phyloP scores from a whole-genome alignment of 2,888 invertebrate species.

The Callinectes sapidus region DNA sequence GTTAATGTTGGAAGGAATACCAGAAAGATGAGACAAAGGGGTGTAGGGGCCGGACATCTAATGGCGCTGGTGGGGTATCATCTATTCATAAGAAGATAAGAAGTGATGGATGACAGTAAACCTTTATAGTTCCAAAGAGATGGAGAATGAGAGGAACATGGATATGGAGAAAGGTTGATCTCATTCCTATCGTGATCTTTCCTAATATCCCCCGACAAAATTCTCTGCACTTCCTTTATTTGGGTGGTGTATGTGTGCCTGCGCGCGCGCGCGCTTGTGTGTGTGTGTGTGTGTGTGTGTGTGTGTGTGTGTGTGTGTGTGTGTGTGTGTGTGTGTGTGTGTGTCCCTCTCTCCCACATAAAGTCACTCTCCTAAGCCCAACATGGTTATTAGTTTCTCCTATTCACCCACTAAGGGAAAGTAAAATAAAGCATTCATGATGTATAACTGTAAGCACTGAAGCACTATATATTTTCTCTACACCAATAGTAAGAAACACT shows the following conservation, averaged over 20 bases:
- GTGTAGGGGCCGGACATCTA: background rate
- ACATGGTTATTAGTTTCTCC: too few species aligned
- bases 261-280: constrained; percentile 22
- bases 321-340: constrained; percentile 15
- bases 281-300: constrained; percentile 42
- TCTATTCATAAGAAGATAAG: background rate
- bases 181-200: background rate
- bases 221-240: background rate
- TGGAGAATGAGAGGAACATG: background rate
- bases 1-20: background rate
- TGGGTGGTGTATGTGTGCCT: background rate
- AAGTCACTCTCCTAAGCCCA: too few species aligned
- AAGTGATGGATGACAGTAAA: background rate
- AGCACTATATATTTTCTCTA: too few species aligned
- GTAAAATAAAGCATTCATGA: too few species aligned
- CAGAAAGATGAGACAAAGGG: background rate
- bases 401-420: background rate
- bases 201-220: background rate
- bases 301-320: constrained; percentile 39
- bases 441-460: too few species aligned
- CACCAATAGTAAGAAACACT: too few species aligned
- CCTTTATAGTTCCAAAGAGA: background rate
- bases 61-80: background rate
- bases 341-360: background rate
- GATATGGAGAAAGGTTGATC: background rate